Conservation (phyloP, 1,140 invertebrate species). For the Chrysoperla carnea region DNA sequence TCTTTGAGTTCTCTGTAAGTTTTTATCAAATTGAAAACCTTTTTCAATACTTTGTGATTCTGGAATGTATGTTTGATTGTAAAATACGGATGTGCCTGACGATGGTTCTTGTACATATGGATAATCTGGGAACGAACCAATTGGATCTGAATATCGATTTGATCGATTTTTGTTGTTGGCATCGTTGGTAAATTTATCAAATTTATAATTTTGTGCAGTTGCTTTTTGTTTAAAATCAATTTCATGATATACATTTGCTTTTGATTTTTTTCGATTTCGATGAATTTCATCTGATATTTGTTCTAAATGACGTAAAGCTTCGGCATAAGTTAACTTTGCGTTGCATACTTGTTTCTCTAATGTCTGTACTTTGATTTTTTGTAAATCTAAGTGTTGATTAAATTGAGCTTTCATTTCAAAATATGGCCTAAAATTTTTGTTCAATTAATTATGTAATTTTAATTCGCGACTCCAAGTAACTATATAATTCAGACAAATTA, state of each 20-base stretch:
- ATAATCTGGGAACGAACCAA: neutral
- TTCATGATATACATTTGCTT: too few species aligned
- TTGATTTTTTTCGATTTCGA: conserved; percentile 8
- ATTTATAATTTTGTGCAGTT: too few species aligned
- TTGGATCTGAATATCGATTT: neutral
- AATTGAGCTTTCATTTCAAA: conserved; percentile 86
- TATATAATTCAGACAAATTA: conserved; percentile 5
- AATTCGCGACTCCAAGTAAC: neutral
- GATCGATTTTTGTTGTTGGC: too few species aligned
- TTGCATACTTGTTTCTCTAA: conserved; percentile 60
- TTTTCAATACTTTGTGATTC: neutral
- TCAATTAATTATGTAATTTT: conserved; percentile 15
- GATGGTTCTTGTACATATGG: neutral
- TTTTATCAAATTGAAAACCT: neutral
- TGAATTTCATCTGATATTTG: conserved; percentile 89
- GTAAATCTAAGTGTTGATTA: conserved; percentile 69
- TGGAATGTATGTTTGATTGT: neutral
- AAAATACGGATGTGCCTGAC: neutral
- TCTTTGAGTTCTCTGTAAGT: conserved; percentile 5
- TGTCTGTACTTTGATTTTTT: conserved; percentile 62
- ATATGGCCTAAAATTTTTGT: conserved; percentile 64
- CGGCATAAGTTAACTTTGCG: conserved; percentile 71
- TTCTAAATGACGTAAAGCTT: conserved; percentile 70
- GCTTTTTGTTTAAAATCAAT: too few species aligned
- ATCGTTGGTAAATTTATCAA: too few species aligned